Conservation (phyloP, 37 sponge, comb jelly and placozoan species). For the Bolinopsis microptera region DNA sequence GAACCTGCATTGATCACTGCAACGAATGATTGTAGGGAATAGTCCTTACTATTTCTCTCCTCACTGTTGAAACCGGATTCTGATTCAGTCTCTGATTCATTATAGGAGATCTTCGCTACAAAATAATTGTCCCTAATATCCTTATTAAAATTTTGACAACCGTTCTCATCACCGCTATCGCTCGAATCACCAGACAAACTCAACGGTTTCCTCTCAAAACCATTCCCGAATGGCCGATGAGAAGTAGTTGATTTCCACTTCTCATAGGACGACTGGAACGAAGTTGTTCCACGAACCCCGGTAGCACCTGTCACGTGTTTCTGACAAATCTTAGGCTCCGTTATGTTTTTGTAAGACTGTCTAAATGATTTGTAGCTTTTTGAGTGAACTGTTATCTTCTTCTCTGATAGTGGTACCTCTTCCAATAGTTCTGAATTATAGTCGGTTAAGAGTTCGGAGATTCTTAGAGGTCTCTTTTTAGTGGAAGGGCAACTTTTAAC, state of each 20-base stretch:
- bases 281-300: background rate
- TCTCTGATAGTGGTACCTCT: background rate
- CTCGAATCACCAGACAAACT: background rate
- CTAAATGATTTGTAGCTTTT: background rate
- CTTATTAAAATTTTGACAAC: background rate
- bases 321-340: background rate
- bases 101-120: background rate
- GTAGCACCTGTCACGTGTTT: background rate
- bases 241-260: background rate
- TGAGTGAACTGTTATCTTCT: background rate
- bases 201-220: background rate
- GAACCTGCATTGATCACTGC: background rate
- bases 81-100: background rate
- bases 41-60: background rate
- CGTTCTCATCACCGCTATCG: background rate
- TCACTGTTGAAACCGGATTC: background rate
- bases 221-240: background rate
- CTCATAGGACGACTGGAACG: background rate
- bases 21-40: background rate
- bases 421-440: background rate
- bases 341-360: background rate
- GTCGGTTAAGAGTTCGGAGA: background rate
- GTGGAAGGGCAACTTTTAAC: too few species aligned
- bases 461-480: background rate
- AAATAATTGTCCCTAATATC: too few species aligned